Evolutionary conservation across 2,113 vertebrate species (phyloP).

Genomic region (Varanus komodoensis): DNA sequence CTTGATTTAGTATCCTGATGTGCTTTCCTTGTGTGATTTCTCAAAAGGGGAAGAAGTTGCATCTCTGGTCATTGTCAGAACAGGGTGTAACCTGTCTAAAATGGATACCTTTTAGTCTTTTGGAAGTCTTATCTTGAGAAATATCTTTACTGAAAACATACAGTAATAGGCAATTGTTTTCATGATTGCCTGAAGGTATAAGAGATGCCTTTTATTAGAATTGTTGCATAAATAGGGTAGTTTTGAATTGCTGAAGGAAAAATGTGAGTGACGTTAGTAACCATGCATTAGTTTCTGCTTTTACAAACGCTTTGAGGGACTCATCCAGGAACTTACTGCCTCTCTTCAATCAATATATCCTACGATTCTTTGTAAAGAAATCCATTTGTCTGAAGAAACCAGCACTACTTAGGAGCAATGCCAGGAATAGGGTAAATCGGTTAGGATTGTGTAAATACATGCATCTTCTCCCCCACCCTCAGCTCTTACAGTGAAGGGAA

Average conservation of each 20-base stretch:
- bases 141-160: neutral
- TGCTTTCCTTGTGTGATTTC: neutral
- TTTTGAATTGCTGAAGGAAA: neutral
- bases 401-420: neutral
- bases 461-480: constrained; percentile 35
- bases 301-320: neutral
- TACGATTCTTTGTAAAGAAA: neutral
- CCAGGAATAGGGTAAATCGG: neutral
- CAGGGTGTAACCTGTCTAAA: too few species aligned
- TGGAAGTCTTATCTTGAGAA: neutral
- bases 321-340: neutral
- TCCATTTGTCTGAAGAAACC: neutral
- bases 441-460: constrained; percentile 53
- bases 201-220: neutral
- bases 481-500: constrained; percentile 38
- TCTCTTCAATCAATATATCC: neutral
- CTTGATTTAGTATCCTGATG: neutral
- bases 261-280: neutral
- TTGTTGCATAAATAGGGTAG: neutral
- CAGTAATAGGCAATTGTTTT: neutral
- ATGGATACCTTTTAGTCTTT: neutral
- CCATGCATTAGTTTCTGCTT: neutral
- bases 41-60: neutral
- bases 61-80: neutral
- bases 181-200: neutral